These are phyloP conservation scores for Pseudolycoriella hygida DNA, from an alignment of 2,888 invertebrate species.

Conservation along the genomic window DNA sequence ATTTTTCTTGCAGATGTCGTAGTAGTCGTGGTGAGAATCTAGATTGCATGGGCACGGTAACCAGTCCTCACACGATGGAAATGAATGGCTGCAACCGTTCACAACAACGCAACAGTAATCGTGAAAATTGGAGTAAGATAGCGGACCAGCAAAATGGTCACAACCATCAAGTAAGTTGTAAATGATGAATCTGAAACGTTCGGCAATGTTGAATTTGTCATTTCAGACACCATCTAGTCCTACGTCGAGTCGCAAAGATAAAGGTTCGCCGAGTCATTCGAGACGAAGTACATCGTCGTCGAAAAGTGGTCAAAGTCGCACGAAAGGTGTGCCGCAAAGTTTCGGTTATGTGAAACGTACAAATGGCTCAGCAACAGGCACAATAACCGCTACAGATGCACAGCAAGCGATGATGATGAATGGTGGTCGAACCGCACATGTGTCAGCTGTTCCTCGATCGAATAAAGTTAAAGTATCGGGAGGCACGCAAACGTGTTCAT, in stretches of 20 bases:
- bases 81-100: constrained; percentile 12
- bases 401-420: constrained; percentile 22
- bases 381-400: constrained; percentile 27
- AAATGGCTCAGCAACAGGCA: constrained; percentile 37
- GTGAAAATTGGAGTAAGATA: constrained; percentile 29
- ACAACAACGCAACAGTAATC: constrained; percentile 9
- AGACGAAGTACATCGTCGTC: constrained; percentile 24
- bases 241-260: constrained; percentile 23
- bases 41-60: constrained; percentile 24
- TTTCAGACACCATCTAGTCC: constrained; percentile 25
- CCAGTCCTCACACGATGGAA: constrained; percentile 19
- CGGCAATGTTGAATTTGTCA: background rate
- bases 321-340: constrained; percentile 64
- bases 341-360: constrained; percentile 72
- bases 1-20: constrained; percentile 26
- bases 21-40: constrained; percentile 27
- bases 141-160: constrained; percentile 21
- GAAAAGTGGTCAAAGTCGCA: constrained; percentile 31
- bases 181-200: background rate
- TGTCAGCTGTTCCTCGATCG: constrained; percentile 68
- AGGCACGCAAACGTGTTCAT: constrained; percentile 74
- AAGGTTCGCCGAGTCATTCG: constrained; percentile 27
- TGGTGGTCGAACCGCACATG: constrained; percentile 56
- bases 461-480: constrained; percentile 73
- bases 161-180: constrained; percentile 6